These are phyloP conservation scores for Petrosia ficiformis DNA, from an alignment of 37 sponge, comb jelly and placozoan genomes.

Conservation along the genomic window DNA sequence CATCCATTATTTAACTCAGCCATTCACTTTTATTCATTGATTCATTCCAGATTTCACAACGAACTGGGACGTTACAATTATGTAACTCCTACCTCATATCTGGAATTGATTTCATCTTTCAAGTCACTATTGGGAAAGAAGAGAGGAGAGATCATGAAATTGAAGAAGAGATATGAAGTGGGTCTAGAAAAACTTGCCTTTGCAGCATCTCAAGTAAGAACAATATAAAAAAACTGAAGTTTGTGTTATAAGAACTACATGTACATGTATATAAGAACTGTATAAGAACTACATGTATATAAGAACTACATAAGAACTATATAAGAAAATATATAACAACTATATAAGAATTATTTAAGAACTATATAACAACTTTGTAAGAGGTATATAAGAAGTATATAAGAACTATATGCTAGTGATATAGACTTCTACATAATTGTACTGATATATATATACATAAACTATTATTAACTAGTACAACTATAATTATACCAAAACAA, in stretches of 20 bases:
- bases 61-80: conserved; percentile 93
- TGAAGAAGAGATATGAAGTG: conserved; percentile 92
- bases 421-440: too few relatives aligned
- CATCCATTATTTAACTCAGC: too few relatives aligned
- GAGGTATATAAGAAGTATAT: not conserved
- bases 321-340: too few relatives aligned
- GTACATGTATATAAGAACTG: not conserved
- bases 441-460: too few relatives aligned
- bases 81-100: conserved; percentile 97
- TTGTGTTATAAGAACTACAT: not conserved
- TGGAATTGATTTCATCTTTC: conserved; percentile 98
- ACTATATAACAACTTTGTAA: too few relatives aligned
- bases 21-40: not conserved
- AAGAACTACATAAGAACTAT: too few relatives aligned
- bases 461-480: too few relatives aligned
- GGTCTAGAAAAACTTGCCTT: conserved; percentile 96
- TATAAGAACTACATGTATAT: not conserved
- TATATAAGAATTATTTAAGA: too few relatives aligned
- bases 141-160: conserved; percentile 75
- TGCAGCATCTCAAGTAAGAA: conserved; percentile 91
- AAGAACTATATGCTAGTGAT: not conserved
- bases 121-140: conserved; percentile 82
- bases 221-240: too few relatives aligned
- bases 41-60: conserved; percentile 44
- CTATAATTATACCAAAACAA: too few relatives aligned